Conservation (phyloP, 2,113 vertebrate genomes). For the Passer montanus region DNA sequence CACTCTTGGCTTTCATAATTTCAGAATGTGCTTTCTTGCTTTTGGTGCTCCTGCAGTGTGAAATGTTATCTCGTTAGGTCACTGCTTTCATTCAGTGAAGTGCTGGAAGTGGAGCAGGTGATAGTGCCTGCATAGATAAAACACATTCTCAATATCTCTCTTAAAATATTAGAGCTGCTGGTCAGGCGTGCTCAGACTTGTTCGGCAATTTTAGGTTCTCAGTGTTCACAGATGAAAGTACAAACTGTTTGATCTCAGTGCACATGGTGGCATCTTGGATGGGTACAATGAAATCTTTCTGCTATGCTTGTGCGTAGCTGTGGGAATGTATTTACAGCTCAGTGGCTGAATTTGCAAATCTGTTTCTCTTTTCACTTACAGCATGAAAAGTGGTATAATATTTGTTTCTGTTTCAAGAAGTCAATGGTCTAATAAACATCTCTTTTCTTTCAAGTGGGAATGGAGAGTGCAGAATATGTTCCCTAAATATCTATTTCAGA, state of each 20-base stretch:
- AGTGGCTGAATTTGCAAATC: conserved; percentile 2
- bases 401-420: conserved; percentile 41
- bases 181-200: neutral
- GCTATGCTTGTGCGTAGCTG: neutral
- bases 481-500: conserved; percentile 24
- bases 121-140: conserved; percentile 25
- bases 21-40: neutral
- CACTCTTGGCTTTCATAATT: neutral
- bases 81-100: neutral
- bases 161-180: conserved; percentile 34
- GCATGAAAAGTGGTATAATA: neutral
- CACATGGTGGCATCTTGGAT: conserved; percentile 22
- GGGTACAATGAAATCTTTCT: conserved; percentile 10
- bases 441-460: conserved; percentile 11
- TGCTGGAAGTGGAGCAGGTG: neutral
- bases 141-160: neutral
- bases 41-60: neutral
- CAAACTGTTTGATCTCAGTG: neutral
- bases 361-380: conserved; percentile 11
- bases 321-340: conserved; percentile 41
- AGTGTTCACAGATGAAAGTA: conserved; percentile 52
- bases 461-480: neutral
- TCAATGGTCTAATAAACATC: neutral
- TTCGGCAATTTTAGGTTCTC: conserved; percentile 13
- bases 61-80: neutral